Evolutionary conservation across 2,113 vertebrate species (phyloP), one percentile per base, ranked within the genome.

Genomic region (Falco punctatus): DNA sequence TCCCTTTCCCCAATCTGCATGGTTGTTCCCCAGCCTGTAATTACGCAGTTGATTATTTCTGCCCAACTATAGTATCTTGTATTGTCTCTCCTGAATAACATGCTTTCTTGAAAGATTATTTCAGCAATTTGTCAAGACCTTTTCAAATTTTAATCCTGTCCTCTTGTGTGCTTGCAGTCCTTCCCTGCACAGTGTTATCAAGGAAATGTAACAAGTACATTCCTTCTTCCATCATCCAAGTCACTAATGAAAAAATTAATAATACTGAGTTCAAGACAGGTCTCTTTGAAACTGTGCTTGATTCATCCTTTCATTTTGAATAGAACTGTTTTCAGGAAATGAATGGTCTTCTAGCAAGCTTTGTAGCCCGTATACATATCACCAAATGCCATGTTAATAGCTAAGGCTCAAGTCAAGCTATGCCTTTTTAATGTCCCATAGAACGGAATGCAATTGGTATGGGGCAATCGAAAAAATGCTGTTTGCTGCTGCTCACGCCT

Each of bases 341-440:
- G 23, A 66, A 6, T 11, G n/a, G 15, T 42, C 13, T 71, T 33
- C 64, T 48, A 40, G 84, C 26, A 65, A 38, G 62, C 66, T 61
- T 21, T 33, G 58, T 13, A 13, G 44, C 20, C 33, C 33, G 30
- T 26, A 11, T 3, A 8, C 4, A 0, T n/a, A 17, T 7, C 62
- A 16, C 46, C 44, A 23, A 15, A 4, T 14, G 33, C 62, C 33
- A 13, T 0, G 33, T 12, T 28, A 44, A 8, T 0, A 16, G 35
- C 28, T 16, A 3, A 19, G 46, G 67, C 23, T 15, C 0, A 44
- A 72, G 44, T n/a, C 33, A 19, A 46, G 66, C 74, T 22, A 0
- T 8, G 18, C 4, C 6, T 30, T 5, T 11, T 7, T 0, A 0
- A 5, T 2, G 42, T 33, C 30, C 71, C 7, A 0, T 1, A 12